These are phyloP conservation scores for Chrysina gloriosa DNA, from an alignment of 2,888 invertebrate species.

Conservation along the genomic window DNA sequence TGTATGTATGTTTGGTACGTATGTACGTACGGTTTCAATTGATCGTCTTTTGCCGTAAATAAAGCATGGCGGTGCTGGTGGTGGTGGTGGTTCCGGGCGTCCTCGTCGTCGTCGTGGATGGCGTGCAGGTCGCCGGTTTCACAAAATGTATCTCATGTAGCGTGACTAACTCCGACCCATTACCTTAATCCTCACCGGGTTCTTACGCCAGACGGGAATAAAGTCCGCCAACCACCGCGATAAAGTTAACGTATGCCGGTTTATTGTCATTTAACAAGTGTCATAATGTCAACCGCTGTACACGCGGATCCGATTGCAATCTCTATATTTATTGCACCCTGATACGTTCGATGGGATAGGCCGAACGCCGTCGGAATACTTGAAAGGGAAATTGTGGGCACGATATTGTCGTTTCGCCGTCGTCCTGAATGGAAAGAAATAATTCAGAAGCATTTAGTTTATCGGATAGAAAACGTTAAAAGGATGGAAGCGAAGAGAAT, in stretches of 20 bases:
- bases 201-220: slow-evolving; percentile 32
- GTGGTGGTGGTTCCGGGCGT: neutral
- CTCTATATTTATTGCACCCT: slow-evolving; percentile 18
- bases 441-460: no score
- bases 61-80: neutral
- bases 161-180: slow-evolving; percentile 36
- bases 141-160: slow-evolving; percentile 33
- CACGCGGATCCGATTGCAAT: slow-evolving; percentile 26
- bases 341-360: neutral
- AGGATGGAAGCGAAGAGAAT: no score
- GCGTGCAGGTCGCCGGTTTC: slow-evolving; percentile 28
- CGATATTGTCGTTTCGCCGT: no score
- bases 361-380: neutral
- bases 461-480: no score
- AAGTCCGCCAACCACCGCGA: slow-evolving; percentile 29
- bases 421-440: no score
- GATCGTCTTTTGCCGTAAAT: slow-evolving; percentile 8
- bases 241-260: slow-evolving; percentile 33
- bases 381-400: neutral
- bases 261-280: slow-evolving; percentile 38
- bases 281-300: slow-evolving; percentile 32
- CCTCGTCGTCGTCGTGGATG: slow-evolving; percentile 10
- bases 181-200: slow-evolving; percentile 32
- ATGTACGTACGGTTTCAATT: slow-evolving; percentile 6
- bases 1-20: neutral